phyloP scores from a whole-genome alignment of 2,888 invertebrate species.

The Drosophila bunnanda region DNA sequence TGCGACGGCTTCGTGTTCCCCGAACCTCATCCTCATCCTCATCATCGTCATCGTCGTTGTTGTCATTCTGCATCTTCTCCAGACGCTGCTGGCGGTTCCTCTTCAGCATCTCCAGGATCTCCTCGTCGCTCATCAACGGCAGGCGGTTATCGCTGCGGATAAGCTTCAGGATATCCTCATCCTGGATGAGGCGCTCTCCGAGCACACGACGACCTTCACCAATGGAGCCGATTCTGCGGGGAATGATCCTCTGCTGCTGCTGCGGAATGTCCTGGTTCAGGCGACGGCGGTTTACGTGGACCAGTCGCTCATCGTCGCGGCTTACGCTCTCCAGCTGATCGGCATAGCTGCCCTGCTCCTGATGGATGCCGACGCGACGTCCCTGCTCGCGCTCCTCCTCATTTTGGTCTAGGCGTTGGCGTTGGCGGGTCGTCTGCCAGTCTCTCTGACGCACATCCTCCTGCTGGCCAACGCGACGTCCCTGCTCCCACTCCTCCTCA shows the following conservation, averaged over 20 bases:
- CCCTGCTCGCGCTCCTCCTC: slow-evolving; percentile 2
- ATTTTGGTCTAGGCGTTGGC: slow-evolving; percentile 2
- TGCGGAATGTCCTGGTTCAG: slow-evolving; percentile 38
- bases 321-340: slow-evolving; percentile 50
- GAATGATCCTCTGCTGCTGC: slow-evolving; percentile 15
- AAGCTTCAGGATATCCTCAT: slow-evolving; percentile 51
- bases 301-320: slow-evolving; percentile 63
- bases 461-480: slow-evolving; percentile 43
- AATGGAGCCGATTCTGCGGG: slow-evolving; percentile 48
- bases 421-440: slow-evolving; percentile 35
- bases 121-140: slow-evolving; percentile 52
- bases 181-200: slow-evolving; percentile 38
- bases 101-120: slow-evolving; percentile 59
- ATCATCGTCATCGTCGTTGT: slow-evolving; percentile 12
- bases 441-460: slow-evolving; percentile 26
- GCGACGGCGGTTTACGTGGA: slow-evolving; percentile 63
- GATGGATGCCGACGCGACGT: slow-evolving; percentile 12
- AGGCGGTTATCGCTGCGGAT: slow-evolving; percentile 61
- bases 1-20: slow-evolving; percentile 66
- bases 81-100: slow-evolving; percentile 49
- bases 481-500: slow-evolving; percentile 1
- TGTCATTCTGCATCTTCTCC: slow-evolving; percentile 10
- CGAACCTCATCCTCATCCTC: slow-evolving; percentile 17
- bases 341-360: slow-evolving; percentile 17
- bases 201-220: slow-evolving; percentile 58